Evolutionary conservation across 1,140 invertebrate species (phyloP), one percentile per base, ranked within the genome.

Genomic region (Nymphalis io): DNA sequence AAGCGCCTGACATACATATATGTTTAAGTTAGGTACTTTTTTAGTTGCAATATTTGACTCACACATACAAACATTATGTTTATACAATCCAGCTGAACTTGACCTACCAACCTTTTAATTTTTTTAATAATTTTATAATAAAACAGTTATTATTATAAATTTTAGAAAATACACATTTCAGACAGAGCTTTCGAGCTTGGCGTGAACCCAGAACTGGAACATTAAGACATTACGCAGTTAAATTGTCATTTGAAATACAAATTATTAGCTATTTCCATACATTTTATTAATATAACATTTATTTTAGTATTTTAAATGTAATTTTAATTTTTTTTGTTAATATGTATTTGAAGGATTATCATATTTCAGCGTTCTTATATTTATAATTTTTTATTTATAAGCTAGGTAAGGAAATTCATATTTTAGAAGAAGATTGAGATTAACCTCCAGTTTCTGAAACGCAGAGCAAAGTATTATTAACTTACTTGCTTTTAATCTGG

Each of bases 131-230:
- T 12, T 13, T 16, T 51, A 51, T 51, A 12, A 51, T 20, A 12
- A 51, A 8, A 46, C n/a, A 18, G 18, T 20, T 23, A 27, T 23
- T 55, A 55, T 55, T 55, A 27, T 16, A 23, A 55, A 12, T 55
- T 33, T 55, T 55, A 27, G 23, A 12, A 27, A 55, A n/a, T n/a
- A n/a, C 48, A 27, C 51, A 55, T 55, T 55, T 21, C 51, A 55
- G 27, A 55, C 21, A 11, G 13, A 55, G 51, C 51, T 55, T 55
- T 27, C 20, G n/a, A 6, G 51, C 23, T 55, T 55, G 51, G 51
- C 51, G 51, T 23, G 51, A 27, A 55, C 51, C 51, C 51, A 55
- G 51, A 4, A 27, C 23, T 23, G 23, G 51, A 27, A 55, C 51
- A 55, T 55, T 55, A 33, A 55, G 51, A 23, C 51, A 15, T 55